Evolutionary conservation across 2,113 vertebrate genomes (phyloP).

Genomic region (Sapayoa aenigma): DNA sequence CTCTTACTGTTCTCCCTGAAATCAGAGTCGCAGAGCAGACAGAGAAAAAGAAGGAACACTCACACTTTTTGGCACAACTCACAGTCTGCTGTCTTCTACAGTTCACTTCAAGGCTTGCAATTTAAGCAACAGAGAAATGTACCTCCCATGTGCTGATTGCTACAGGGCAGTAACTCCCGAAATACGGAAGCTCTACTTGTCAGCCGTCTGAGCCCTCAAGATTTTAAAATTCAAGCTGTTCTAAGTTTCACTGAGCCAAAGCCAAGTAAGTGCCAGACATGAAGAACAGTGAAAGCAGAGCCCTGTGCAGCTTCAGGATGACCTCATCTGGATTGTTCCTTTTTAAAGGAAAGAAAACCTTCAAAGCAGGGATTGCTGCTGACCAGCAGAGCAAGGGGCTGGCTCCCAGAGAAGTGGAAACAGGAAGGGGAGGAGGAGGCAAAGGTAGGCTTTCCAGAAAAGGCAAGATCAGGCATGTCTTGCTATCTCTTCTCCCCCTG

Average conservation of each 20-base stretch:
- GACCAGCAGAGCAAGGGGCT: slow-evolving; percentile 29
- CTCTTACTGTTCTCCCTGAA: neutral
- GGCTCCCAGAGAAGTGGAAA: slow-evolving; percentile 1
- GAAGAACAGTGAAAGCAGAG: neutral
- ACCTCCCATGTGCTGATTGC: neutral
- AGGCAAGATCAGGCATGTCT: slow-evolving; percentile 45
- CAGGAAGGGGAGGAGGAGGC: slow-evolving; percentile 57
- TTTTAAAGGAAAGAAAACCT: neutral
- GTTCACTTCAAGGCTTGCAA: neutral
- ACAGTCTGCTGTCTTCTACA: neutral
- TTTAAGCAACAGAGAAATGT: neutral
- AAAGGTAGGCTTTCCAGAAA: slow-evolving; percentile 66
- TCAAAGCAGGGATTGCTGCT: neutral
- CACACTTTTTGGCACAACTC: neutral
- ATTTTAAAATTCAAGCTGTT: neutral
- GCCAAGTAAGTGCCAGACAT: neutral
- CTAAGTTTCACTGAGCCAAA: neutral
- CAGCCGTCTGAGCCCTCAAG: neutral
- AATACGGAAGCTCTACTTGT: neutral
- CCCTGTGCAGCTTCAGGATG: slow-evolving; percentile 12
- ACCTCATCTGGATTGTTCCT: slow-evolving; percentile 19
- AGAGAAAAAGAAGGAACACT: neutral
- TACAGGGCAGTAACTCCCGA: neutral
- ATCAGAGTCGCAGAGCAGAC: neutral
- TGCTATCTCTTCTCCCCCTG: slow-evolving; percentile 11